A percentile compares a stretch with the other conserved stretches of the same genome.
These are phyloP conservation scores for Ophioderma brevispina DNA, from an alignment of 35 echinoderm and acorn worm species.

Conservation along the genomic window DNA sequence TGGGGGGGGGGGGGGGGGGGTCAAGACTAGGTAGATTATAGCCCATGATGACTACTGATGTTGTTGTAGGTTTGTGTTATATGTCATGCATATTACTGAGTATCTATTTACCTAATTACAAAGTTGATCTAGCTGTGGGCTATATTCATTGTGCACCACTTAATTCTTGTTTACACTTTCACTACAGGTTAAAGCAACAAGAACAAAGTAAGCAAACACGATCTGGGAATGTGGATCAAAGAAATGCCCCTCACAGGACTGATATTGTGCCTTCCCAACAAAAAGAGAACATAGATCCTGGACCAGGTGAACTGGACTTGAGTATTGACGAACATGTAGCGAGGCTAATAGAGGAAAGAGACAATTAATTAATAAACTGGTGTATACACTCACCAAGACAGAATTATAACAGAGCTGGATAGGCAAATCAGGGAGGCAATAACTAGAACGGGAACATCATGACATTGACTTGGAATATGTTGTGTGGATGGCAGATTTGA, in stretches of 20 bases:
- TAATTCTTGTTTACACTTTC: too few species aligned
- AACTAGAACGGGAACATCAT: slow-evolving; percentile 38
- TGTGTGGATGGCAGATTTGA: too few species aligned
- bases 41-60: too few species aligned
- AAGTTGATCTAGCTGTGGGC: too few species aligned
- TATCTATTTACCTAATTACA: too few species aligned
- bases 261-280: background rate
- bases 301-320: background rate
- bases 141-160: too few species aligned
- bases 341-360: slow-evolving; percentile 92
- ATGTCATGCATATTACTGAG: too few species aligned
- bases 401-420: slow-evolving; percentile 92
- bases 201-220: slow-evolving; percentile 16
- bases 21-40: too few species aligned
- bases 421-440: slow-evolving; percentile 78
- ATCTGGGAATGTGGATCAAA: slow-evolving; percentile 14
- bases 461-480: too few species aligned
- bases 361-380: slow-evolving; percentile 87
- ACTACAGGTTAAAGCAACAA: slow-evolving; percentile 32
- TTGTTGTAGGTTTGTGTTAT: too few species aligned
- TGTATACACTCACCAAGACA: slow-evolving; percentile 91
- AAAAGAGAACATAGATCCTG: slow-evolving; percentile 35
- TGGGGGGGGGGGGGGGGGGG: too few species aligned
- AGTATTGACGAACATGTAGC: slow-evolving; percentile 70
- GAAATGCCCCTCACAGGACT: slow-evolving; percentile 12